Evolutionary conservation across 2,113 vertebrate genomes (phyloP).

Genomic region (Ailurus styani): DNA sequence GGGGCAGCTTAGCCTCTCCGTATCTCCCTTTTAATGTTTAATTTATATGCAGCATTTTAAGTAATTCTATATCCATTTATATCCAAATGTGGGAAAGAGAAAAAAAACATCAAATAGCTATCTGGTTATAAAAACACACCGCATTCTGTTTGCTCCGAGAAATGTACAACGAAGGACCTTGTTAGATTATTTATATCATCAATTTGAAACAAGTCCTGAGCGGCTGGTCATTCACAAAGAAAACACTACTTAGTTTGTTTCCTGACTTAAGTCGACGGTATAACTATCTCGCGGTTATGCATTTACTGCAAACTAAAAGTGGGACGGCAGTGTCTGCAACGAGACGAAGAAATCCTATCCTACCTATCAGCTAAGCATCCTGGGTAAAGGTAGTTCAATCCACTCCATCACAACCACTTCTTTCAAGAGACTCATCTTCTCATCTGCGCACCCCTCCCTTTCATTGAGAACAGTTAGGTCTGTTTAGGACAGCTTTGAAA

Average conservation of each 20-base stretch:
- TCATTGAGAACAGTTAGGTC: not conserved
- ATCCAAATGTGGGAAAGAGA: constrained; percentile 67
- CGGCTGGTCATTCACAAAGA: constrained; percentile 55
- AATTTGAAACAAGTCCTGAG: constrained; percentile 49
- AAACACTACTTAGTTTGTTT: constrained; percentile 4
- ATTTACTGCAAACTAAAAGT: not conserved
- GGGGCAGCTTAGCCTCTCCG: constrained; percentile 72
- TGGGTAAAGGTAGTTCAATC: not conserved
- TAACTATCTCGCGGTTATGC: constrained; percentile 33
- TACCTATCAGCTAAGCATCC: not conserved
- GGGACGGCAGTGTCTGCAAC: constrained; percentile 30
- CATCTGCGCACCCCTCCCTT: not conserved
- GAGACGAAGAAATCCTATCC: constrained; percentile 33
- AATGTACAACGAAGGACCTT: constrained; percentile 67
- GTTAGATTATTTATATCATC: constrained; percentile 73
- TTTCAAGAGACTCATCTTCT: not conserved
- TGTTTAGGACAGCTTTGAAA: not conserved
- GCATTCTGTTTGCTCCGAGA: constrained; percentile 70
- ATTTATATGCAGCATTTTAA: constrained; percentile 84
- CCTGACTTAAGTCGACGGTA: constrained; percentile 28
- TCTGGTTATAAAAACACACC: constrained; percentile 75
- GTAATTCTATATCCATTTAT: constrained; percentile 80
- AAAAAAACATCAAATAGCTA: constrained; percentile 73
- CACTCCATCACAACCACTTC: not conserved
- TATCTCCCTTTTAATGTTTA: constrained; percentile 83